phyloP scores from a whole-genome alignment of 2,113 vertebrate species.

The Pseudorhombus dupliciocellatus region DNA sequence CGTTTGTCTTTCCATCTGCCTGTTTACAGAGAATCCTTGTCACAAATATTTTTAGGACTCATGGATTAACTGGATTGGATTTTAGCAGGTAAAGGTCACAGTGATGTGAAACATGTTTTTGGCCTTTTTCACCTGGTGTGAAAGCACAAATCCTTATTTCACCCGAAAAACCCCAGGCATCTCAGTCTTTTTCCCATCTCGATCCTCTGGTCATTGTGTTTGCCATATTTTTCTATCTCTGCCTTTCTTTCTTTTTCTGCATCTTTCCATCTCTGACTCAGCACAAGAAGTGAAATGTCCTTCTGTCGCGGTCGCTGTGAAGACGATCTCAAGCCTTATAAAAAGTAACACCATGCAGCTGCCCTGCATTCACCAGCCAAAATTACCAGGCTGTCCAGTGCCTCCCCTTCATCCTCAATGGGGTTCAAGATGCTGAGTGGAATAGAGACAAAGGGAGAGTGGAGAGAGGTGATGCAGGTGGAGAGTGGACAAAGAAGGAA shows the following conservation, averaged over 20 bases:
- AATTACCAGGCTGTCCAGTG: constrained; percentile 21
- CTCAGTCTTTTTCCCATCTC: neutral
- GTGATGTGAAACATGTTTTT: neutral
- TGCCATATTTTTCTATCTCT: neutral
- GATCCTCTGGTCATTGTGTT: neutral
- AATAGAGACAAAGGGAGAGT: constrained; percentile 17
- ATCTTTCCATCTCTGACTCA: neutral
- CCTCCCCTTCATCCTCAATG: constrained; percentile 9
- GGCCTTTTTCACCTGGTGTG: neutral
- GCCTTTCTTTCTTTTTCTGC: neutral
- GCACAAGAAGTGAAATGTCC: neutral
- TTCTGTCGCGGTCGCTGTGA: neutral
- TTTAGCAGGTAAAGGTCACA: too few species aligned
- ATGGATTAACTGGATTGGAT: too few species aligned
- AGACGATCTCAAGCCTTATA: constrained; percentile 4
- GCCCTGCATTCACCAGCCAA: constrained; percentile 17
- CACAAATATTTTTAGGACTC: too few species aligned
- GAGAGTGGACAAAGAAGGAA: constrained; percentile 22
- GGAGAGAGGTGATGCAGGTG: constrained; percentile 21
- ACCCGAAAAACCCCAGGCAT: neutral
- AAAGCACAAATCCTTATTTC: too few species aligned
- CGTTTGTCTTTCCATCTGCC: too few species aligned
- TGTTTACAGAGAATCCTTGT: too few species aligned
- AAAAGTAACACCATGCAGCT: neutral
- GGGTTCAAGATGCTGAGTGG: constrained; percentile 40